Base-by-base conservation (phyloP, 2,113 vertebrate genomes). In the Turnix velox region DNA sequence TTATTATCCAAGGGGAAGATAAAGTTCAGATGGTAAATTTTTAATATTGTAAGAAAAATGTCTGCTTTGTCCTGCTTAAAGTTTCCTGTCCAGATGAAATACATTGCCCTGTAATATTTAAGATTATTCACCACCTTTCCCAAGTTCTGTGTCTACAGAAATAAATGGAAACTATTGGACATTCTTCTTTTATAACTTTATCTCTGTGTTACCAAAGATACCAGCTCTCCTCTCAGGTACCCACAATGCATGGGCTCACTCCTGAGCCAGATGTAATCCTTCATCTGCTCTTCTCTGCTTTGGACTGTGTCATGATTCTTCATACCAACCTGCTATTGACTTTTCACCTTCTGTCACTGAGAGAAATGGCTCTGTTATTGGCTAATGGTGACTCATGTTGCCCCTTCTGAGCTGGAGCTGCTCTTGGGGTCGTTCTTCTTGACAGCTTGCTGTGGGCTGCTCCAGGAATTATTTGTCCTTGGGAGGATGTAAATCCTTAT, bases 11-110 rank as follows among this genome's bases (percentile, higher is more conserved):
- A 88, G 89, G 66, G 82, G 68, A 90, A 93, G 94, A 91, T 93
- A 86, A 81, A 94, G 91, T 91, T 94, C 93, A 79, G 71, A 93
- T 87, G 93, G 87, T 79, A 91, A 93, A 94, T 94, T 96, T 87
- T 93, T 94, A 94, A 90, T 93, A 94, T 82, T 40, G 33, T 69
- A 77, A 91, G 89, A 96, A 92, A 94, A 95, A 95, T 94, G 93
- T 62, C 78, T 87, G 87, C 69, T 95, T 74, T 85, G 85, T 73
- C 88, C 83, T 59, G 84, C 87, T 71, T 84, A 90, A 87, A 92
- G 90, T 92, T 88, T 59, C 43, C 93, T 77, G 77, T 89, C 96
- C 63, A n/a, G 87, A 73, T 97, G 90, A 96, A 95, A 90, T 74
- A 86, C 80, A 1, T 37, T 66, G 48, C 52, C 40, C 71, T 87